phyloP scores from a whole-genome alignment of 1,140 invertebrate genomes.

The Drosophila serrata region DNA sequence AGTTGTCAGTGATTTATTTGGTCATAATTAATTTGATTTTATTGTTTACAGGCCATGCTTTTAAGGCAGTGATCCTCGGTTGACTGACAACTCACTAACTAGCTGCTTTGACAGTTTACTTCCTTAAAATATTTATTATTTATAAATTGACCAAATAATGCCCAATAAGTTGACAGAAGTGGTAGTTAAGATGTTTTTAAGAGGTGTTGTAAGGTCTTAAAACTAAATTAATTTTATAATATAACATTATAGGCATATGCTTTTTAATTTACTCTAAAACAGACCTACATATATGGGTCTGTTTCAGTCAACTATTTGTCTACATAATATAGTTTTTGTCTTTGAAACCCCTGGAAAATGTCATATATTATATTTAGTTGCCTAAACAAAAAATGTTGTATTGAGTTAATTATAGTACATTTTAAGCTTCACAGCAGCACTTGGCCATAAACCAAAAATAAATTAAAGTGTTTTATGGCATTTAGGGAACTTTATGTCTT shows the following conservation, averaged over 20 bases:
- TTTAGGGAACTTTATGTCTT: not conserved
- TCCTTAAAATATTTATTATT: not conserved
- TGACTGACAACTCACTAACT: constrained; percentile 12
- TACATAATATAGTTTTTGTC: not conserved
- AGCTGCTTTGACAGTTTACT: not conserved
- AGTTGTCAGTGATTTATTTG: constrained; percentile 68
- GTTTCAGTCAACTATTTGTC: not conserved
- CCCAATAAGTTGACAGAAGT: not conserved
- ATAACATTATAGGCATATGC: too few species aligned
- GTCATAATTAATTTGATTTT: constrained; percentile 74
- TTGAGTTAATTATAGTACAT: not conserved
- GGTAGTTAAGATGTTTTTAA: not conserved
- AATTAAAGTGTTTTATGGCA: not conserved
- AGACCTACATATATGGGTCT: not conserved
- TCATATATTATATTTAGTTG: not conserved
- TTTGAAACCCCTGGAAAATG: not conserved
- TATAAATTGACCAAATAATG: not conserved
- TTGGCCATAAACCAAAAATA: not conserved
- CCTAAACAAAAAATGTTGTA: not conserved
- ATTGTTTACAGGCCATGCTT: constrained; percentile 49
- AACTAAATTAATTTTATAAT: not conserved
- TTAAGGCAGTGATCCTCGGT: constrained; percentile 14
- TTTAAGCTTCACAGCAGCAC: not conserved
- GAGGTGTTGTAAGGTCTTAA: not conserved
- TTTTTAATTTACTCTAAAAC: not conserved